Percentiles rank a stretch among this genome's conserved stretches.
Evolutionary conservation across 2,888 invertebrate genomes (phyloP).

Genomic region (Drosophila ustulata): DNA sequence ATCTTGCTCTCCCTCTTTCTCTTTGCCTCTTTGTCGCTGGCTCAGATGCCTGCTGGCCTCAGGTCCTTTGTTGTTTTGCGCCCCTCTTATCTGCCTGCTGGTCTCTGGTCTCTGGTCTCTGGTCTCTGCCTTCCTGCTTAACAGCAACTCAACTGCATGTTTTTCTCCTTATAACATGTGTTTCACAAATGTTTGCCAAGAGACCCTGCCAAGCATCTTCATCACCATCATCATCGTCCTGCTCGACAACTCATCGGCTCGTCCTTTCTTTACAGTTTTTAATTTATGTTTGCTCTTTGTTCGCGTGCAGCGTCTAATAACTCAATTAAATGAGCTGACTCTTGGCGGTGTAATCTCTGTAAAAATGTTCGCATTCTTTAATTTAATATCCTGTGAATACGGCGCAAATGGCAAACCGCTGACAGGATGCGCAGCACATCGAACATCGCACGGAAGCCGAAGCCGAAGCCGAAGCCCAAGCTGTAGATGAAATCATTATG

Average conservation of each 20-base stretch:
- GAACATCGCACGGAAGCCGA: slow-evolving; percentile 53
- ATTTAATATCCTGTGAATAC: slow-evolving; percentile 75
- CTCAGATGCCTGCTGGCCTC: slow-evolving; percentile 63
- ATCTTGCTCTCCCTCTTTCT: slow-evolving; percentile 19
- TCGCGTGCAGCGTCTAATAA: slow-evolving; percentile 62
- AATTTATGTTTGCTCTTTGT: slow-evolving; percentile 71
- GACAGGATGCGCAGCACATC: slow-evolving; percentile 58
- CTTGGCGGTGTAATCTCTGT: slow-evolving; percentile 49
- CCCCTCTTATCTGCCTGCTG: slow-evolving; percentile 54
- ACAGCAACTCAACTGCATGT: slow-evolving; percentile 4
- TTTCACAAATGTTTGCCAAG: slow-evolving; percentile 69
- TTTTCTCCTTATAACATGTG: slow-evolving; percentile 66
- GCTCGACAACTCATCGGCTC: slow-evolving; percentile 23
- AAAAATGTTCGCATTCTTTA: slow-evolving; percentile 69
- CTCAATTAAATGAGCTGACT: slow-evolving; percentile 71
- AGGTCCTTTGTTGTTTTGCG: slow-evolving; percentile 66
- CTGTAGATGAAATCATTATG: slow-evolving; percentile 62
- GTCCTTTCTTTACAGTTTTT: slow-evolving; percentile 59
- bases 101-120: not conserved
- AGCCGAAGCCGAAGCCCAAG: slow-evolving; percentile 5
- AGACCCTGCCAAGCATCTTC: slow-evolving; percentile 22
- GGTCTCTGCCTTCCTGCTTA: slow-evolving; percentile 15
- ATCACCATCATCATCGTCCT: slow-evolving; percentile 38
- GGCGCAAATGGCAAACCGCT: slow-evolving; percentile 58
- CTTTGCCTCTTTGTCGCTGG: slow-evolving; percentile 7